Conservation (phyloP, 92 coral and sea anemone species). For the Metridium senile region DNA sequence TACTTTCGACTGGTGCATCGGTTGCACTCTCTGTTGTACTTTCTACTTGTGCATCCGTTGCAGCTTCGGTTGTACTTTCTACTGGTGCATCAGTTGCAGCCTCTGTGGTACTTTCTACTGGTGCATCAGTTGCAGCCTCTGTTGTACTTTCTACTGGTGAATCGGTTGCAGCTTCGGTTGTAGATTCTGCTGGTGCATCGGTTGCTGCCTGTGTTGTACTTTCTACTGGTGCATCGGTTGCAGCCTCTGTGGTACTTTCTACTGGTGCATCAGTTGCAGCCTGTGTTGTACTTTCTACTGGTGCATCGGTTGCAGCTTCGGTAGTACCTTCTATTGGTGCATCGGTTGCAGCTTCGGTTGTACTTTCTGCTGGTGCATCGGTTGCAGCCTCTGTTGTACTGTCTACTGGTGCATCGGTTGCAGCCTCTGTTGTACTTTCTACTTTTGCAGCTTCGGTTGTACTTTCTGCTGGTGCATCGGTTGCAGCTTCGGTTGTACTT, state of each 20-base stretch:
- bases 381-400: neutral
- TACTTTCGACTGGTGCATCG: neutral
- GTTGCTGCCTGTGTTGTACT: neutral
- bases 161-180: neutral
- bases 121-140: neutral
- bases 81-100: neutral
- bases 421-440: neutral
- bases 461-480: neutral
- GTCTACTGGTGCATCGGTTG: neutral
- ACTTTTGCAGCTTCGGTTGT: neutral
- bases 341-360: neutral
- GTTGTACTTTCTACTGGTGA: neutral
- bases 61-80: neutral
- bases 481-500: neutral
- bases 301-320: neutral
- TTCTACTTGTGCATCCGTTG: neutral
- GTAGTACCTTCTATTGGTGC: neutral
- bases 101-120: neutral
- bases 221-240: neutral
- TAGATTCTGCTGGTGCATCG: neutral
- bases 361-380: neutral
- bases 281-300: neutral
- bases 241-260: neutral
- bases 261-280: conserved; percentile 1
- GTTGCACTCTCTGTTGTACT: neutral